Percentiles rank a stretch among this genome's conserved stretches.
phyloP scores from a whole-genome alignment of 2,113 vertebrate species.

The Strix aluco region DNA sequence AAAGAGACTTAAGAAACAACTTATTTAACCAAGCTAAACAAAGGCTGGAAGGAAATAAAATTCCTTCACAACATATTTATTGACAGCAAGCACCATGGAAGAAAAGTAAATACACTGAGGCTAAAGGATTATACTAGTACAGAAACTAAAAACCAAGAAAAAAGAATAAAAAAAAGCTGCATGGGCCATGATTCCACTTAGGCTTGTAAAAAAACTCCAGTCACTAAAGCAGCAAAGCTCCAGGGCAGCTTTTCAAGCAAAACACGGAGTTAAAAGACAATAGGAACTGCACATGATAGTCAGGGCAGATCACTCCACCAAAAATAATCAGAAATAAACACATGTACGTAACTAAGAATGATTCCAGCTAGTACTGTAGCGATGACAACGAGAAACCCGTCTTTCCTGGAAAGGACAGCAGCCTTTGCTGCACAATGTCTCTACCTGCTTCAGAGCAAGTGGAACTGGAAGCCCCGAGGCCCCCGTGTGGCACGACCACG shows the following conservation, averaged over 20 bases:
- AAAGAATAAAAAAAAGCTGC: neutral
- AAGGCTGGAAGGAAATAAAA: slow-evolving; percentile 24
- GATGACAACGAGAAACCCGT: neutral
- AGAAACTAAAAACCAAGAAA: neutral
- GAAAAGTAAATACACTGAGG: neutral
- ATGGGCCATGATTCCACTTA: neutral
- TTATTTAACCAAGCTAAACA: neutral
- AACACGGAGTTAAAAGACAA: neutral
- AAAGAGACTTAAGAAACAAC: neutral
- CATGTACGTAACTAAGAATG: fast-evolving
- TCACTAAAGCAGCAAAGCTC: neutral
- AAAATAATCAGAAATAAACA: neutral
- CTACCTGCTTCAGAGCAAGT: neutral
- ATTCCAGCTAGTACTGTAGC: neutral
- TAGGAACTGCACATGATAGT: neutral
- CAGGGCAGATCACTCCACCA: neutral
- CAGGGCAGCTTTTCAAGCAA: neutral
- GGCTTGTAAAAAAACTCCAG: neutral
- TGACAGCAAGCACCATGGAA: neutral
- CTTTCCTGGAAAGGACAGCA: neutral
- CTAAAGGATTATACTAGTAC: neutral
- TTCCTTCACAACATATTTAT: neutral
- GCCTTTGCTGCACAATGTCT: neutral
- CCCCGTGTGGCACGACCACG: fast-evolving
- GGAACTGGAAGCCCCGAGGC: neutral